A percentile compares a stretch with the other conserved stretches of the same genome.
Evolutionary conservation across 2,888 invertebrate genomes (phyloP).

Genomic region (Drosophila hamatofila): DNA sequence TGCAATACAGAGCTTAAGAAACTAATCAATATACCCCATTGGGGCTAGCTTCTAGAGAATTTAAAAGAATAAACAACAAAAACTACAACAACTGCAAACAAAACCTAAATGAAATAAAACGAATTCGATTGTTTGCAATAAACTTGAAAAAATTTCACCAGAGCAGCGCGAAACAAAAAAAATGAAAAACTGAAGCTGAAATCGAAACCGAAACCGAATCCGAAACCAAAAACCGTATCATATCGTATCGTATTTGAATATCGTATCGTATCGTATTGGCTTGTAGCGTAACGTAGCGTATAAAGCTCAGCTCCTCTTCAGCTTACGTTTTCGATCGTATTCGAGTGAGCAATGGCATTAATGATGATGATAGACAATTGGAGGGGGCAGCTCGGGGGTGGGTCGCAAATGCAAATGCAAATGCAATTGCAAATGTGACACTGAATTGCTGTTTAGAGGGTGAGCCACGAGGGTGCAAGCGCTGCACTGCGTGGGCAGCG

Average conservation of each 20-base stretch:
- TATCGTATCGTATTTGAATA: conserved; percentile 9
- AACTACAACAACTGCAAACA: neutral
- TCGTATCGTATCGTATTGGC: conserved; percentile 7
- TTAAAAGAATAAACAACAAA: neutral
- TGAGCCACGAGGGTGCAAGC: conserved; percentile 20
- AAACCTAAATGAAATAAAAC: conserved; percentile 46
- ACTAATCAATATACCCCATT: neutral
- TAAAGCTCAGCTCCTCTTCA: neutral
- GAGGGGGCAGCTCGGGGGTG: too few relatives aligned
- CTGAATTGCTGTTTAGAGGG: conserved; percentile 32
- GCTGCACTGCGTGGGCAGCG: conserved; percentile 38
- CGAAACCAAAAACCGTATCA: conserved; percentile 24
- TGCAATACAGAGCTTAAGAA: too few relatives aligned
- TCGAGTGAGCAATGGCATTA: conserved; percentile 5
- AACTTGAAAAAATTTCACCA: conserved; percentile 56
- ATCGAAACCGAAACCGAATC: conserved; percentile 19
- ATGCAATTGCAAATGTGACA: conserved; percentile 30
- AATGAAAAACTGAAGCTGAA: conserved; percentile 29
- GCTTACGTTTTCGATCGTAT: conserved; percentile 2
- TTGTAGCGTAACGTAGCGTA: neutral
- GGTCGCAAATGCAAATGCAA: neutral
- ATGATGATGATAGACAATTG: conserved; percentile 19
- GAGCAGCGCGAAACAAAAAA: conserved; percentile 22
- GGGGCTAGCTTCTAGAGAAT: neutral
- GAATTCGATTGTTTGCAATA: conserved; percentile 60